phyloP scores from a whole-genome alignment of 2,888 invertebrate species.

The Nebria brevicollis region DNA sequence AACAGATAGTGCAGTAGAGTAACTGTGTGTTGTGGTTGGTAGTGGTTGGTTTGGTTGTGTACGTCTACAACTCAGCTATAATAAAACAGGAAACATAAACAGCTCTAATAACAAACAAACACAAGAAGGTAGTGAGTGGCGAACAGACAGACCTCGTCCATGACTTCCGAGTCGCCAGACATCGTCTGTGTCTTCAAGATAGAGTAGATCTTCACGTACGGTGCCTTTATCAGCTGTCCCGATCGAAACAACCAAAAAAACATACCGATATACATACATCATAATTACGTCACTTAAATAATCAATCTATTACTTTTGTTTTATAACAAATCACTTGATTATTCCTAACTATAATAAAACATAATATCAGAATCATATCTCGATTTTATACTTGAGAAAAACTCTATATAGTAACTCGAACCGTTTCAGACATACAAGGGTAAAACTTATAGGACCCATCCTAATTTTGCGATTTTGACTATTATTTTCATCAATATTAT shows the following conservation, averaged over 20 bases:
- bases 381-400: neutral
- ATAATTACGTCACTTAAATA: constrained; percentile 50
- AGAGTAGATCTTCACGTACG: constrained; percentile 95
- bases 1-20: neutral
- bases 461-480: neutral
- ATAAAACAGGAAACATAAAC: constrained; percentile 17
- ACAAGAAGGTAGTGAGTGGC: neutral
- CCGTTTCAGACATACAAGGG: neutral
- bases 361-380: neutral
- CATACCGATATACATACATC: neutral
- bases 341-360: neutral
- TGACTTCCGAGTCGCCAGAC: constrained; percentile 75
- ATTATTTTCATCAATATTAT: neutral
- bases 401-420: neutral
- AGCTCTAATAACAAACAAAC: constrained; percentile 13
- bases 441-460: neutral
- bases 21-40: neutral
- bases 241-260: constrained; percentile 22
- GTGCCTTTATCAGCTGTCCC: constrained; percentile 93
- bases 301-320: neutral
- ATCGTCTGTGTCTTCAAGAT: constrained; percentile 93
- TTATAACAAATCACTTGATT: neutral
- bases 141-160: constrained; percentile 53
- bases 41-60: neutral
- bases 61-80: neutral